Evolutionary conservation across 2,888 invertebrate genomes (phyloP).

Genomic region (Machimus rusticus): DNA sequence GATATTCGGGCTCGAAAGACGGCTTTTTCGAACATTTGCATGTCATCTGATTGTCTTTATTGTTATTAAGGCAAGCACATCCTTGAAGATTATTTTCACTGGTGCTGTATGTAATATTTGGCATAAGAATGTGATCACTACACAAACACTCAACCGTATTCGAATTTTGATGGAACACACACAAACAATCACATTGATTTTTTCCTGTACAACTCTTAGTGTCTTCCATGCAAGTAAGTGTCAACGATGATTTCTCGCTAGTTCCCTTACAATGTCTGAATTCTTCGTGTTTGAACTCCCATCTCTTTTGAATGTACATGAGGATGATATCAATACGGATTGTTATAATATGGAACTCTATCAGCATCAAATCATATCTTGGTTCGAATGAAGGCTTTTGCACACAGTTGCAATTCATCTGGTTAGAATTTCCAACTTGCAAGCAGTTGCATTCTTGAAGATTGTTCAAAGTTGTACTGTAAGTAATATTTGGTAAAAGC

Average conservation of each 20-base stretch:
- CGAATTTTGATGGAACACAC: not conserved
- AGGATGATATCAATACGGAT: not conserved
- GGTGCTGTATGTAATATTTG: not conserved
- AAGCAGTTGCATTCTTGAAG: not conserved
- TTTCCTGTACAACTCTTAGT: not conserved
- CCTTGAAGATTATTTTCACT: not conserved
- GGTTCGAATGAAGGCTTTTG: not conserved
- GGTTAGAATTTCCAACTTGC: not conserved
- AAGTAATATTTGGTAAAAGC: not conserved
- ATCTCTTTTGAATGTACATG: not conserved
- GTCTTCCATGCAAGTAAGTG: not conserved
- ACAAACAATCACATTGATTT: not conserved
- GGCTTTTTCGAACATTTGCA: not conserved
- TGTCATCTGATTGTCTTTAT: not conserved
- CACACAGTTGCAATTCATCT: not conserved
- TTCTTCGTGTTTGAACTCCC: not conserved
- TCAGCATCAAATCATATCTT: not conserved
- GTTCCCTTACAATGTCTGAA: not conserved
- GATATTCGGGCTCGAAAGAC: not conserved
- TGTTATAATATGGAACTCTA: not conserved
- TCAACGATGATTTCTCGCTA: not conserved
- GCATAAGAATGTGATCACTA: not conserved
- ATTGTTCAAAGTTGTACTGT: not conserved
- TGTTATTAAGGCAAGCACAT: not conserved
- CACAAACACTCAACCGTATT: not conserved